Conservation (phyloP, 2,888 invertebrate species). For the Platycnemis pennipes region DNA sequence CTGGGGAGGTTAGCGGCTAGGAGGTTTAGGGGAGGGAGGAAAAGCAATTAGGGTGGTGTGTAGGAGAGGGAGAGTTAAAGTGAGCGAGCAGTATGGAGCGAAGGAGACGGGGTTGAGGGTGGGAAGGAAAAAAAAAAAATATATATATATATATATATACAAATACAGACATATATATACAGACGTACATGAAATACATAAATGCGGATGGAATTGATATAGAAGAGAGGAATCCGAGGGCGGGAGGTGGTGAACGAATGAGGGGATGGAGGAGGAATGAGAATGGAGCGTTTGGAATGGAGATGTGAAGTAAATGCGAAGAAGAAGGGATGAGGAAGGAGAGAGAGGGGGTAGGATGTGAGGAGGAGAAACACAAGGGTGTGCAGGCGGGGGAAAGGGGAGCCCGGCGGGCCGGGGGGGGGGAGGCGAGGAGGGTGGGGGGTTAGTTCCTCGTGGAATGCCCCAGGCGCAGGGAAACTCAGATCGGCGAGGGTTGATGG, state of each 20-base stretch:
- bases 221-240: background rate
- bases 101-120: background rate
- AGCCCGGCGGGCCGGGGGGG: background rate
- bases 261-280: background rate
- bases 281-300: constrained; percentile 19
- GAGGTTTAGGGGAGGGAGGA: background rate
- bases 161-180: too few relatives aligned
- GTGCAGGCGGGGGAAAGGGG: too few relatives aligned
- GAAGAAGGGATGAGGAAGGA: too few relatives aligned
- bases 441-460: background rate
- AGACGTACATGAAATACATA: too few relatives aligned
- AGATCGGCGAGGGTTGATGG: background rate
- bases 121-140: background rate
- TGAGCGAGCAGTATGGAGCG: background rate
- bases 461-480: background rate
- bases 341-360: too few relatives aligned
- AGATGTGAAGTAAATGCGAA: background rate
- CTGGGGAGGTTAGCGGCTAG: background rate
- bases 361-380: background rate
- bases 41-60: background rate
- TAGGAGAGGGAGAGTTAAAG: background rate
- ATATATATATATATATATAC: background rate
- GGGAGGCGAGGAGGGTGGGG: background rate
- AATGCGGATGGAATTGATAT: constrained; percentile 41
- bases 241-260: background rate